Percentiles rank a stretch among this genome's conserved stretches.
Evolutionary conservation across 2,797 vertebrate species (phyloP).

Genomic region (Melanotaenia parkinsoni): DNA sequence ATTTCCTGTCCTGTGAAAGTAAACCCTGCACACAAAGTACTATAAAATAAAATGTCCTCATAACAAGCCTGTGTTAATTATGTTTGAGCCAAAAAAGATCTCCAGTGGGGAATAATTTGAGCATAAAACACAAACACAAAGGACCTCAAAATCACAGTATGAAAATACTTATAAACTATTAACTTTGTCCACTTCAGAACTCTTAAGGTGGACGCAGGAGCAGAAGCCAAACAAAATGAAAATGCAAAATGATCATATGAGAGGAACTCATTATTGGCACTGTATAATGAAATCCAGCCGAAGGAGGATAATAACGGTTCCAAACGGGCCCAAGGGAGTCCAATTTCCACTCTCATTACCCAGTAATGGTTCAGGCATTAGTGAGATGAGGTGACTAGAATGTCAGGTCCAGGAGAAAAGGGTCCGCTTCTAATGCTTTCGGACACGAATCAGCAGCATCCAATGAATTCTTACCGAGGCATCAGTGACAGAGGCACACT

Average conservation of each 20-base stretch:
- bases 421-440: constrained; percentile 60
- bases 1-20: constrained; percentile 15
- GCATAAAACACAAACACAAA: constrained; percentile 49
- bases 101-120: constrained; percentile 59
- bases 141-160: constrained; percentile 40
- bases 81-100: constrained; percentile 18
- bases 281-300: constrained; percentile 64
- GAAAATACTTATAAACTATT: constrained; percentile 59
- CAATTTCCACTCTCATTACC: constrained; percentile 72
- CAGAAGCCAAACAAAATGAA: constrained; percentile 52
- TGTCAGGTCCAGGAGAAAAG: constrained; percentile 49
- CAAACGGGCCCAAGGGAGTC: constrained; percentile 65
- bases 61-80: constrained; percentile 47
- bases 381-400: constrained; percentile 60
- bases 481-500: constrained; percentile 59
- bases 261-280: constrained; percentile 59
- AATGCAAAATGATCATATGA: constrained; percentile 54
- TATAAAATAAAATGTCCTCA: constrained; percentile 25
- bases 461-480: constrained; percentile 44
- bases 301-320: constrained; percentile 62
- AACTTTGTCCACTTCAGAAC: constrained; percentile 43
- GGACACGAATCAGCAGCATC: constrained; percentile 58
- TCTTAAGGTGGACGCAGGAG: constrained; percentile 47
- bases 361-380: constrained; percentile 65
- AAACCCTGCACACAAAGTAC: constrained; percentile 21